Base-by-base conservation (phyloP, 2,888 invertebrate species). In the Agriopis aurantiaria region DNA sequence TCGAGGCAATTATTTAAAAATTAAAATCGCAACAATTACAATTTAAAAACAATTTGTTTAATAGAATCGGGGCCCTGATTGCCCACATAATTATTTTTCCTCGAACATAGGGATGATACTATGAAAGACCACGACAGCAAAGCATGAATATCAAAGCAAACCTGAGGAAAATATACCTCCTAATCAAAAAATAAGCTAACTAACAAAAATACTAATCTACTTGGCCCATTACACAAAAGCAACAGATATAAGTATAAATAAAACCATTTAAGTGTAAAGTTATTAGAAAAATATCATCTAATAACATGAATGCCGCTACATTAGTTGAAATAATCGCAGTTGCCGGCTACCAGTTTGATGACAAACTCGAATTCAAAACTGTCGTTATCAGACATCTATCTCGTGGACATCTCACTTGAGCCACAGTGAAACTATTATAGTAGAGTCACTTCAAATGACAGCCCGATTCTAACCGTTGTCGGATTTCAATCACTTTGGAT, bases 371-470 rank as follows among this genome's bases (percentile, higher is more conserved):
- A 79, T 79, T 79, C 79, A 78, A 80, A 83, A 83, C 80, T 82
- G 78, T 75, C 78, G 76, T 86, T 86, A 90, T 88, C 88, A 72
- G 77, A 75, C 74, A 86, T 84, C 80, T 78, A 82, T 82, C 81
- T 83, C 78, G 88, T 84, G 84, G 85, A 92, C 91, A 88, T 86
- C 92, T 91, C 87, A 92, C 91, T 92, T 79, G 87, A 78, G 75
- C 23, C 62, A 70, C 62, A 70, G 69, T 14, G 6, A 45, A 65
- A 60, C 8, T 2, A 8, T 41, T 41, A 4, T 3, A 65, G 69
- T 65, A 45, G n/a, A 43, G 0, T 10, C 41, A 68, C 51, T 67
- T 4, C 41, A 58, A 17, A 8, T 4, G 8, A 17, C 0, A 48
- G n/a, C n/a, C n/a, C 48, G 5, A 48, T 46, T 46, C 2, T 11